A percentile compares a stretch with the other conserved stretches of the same genome.
Evolutionary conservation across 2,888 invertebrate genomes (phyloP).

Genomic region (Sinhomidia bicolor): DNA sequence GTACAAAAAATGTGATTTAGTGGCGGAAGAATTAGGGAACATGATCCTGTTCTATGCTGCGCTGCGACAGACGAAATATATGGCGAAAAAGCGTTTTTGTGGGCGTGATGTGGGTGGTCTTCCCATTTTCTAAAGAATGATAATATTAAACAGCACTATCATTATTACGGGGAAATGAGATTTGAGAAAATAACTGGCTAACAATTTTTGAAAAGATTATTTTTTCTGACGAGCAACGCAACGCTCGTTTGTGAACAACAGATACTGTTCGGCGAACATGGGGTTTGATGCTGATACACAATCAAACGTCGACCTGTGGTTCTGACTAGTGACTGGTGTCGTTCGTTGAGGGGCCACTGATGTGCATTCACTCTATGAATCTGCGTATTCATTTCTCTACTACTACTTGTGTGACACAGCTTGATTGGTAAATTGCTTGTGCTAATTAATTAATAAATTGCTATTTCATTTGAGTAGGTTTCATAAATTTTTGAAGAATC

Average conservation of each 20-base stretch:
- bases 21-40: neutral
- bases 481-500: too few relatives aligned
- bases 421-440: too few relatives aligned
- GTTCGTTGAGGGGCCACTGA: too few relatives aligned
- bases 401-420: constrained; percentile 11
- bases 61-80: neutral
- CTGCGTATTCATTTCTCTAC: too few relatives aligned
- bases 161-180: neutral
- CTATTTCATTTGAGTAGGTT: too few relatives aligned
- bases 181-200: neutral
- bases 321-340: neutral
- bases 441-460: constrained; percentile 54
- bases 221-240: too few relatives aligned
- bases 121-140: constrained; percentile 3
- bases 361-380: too few relatives aligned
- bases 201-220: too few relatives aligned
- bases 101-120: constrained; percentile 35
- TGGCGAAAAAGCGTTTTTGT: neutral
- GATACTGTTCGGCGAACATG: too few relatives aligned
- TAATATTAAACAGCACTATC: neutral
- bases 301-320: neutral
- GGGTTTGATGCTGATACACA: neutral
- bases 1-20: constrained; percentile 10
- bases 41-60: too few relatives aligned
- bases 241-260: too few relatives aligned